Evolutionary conservation across 2,888 invertebrate species (phyloP).

Genomic region (Heliconius hortense): DNA sequence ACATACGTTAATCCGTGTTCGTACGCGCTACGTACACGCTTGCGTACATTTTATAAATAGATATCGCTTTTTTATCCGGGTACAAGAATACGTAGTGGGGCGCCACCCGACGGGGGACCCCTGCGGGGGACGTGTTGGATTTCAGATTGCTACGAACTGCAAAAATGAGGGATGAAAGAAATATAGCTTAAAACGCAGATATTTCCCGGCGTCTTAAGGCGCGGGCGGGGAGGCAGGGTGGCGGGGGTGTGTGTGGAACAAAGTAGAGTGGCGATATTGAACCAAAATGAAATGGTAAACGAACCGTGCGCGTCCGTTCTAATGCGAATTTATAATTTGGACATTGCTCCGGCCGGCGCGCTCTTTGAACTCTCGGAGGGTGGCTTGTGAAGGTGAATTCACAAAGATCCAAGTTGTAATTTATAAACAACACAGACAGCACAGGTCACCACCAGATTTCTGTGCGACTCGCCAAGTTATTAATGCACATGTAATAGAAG

Average conservation of each 20-base stretch:
- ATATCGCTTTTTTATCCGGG: constrained; percentile 82
- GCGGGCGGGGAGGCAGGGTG: constrained; percentile 58
- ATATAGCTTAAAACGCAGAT: constrained; percentile 84
- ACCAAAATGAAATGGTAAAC: constrained; percentile 82
- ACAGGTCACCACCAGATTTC: constrained; percentile 33
- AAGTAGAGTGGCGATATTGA: constrained; percentile 82
- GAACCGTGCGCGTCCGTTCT: constrained; percentile 82
- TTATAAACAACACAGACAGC: constrained; percentile 67
- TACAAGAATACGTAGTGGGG: constrained; percentile 76
- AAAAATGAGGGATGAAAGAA: constrained; percentile 84
- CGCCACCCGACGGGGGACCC: constrained; percentile 72
- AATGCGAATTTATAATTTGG: constrained; percentile 83
- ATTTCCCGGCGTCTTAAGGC: constrained; percentile 82
- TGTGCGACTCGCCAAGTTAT: constrained; percentile 51
- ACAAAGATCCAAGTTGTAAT: constrained; percentile 77
- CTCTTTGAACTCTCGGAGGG: constrained; percentile 74
- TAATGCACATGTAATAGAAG: constrained; percentile 56
- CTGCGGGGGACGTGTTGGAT: constrained; percentile 82
- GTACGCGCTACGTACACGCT: constrained; percentile 70
- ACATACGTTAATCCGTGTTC: constrained; percentile 70
- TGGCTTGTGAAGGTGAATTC: constrained; percentile 70
- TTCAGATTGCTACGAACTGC: constrained; percentile 84
- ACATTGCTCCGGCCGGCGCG: constrained; percentile 74
- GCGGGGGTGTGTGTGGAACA: constrained; percentile 79
- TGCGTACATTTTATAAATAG: constrained; percentile 81